Evolutionary conservation across 1,140 invertebrate genomes (phyloP).

Genomic region (Apis dorsata): DNA sequence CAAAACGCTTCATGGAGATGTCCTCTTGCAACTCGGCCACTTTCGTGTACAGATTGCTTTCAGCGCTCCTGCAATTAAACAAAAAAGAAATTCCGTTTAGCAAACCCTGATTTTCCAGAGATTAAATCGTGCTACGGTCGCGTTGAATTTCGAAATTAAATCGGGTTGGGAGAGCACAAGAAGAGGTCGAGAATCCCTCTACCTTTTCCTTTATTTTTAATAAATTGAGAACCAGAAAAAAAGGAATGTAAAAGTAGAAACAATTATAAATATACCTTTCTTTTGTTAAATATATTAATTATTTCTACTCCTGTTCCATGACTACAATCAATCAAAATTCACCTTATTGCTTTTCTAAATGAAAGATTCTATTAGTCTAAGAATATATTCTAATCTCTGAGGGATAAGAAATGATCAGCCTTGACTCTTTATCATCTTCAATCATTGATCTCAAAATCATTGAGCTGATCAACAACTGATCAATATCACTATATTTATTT

Average conservation of each 20-base stretch:
- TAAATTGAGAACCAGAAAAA: not conserved
- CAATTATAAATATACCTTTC: constrained; percentile 15
- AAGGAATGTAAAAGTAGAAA: not conserved
- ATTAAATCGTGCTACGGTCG: not conserved
- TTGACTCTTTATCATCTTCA: too few species aligned
- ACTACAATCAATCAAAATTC: too few species aligned
- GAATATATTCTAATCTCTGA: too few species aligned
- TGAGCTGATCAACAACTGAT: too few species aligned
- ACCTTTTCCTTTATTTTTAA: not conserved
- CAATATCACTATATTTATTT: too few species aligned
- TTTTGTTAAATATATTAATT: not conserved
- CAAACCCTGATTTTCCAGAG: not conserved
- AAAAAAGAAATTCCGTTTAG: not conserved
- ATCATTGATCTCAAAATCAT: too few species aligned
- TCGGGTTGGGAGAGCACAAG: too few species aligned
- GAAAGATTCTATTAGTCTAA: not conserved
- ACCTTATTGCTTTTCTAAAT: too few species aligned
- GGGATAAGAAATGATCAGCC: not conserved
- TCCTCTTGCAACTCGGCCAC: constrained; percentile 97
- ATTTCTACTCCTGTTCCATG: not conserved
- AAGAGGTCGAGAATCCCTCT: too few species aligned
- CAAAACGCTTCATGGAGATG: constrained; percentile 95
- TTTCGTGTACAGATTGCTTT: constrained; percentile 93
- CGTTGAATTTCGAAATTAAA: not conserved
- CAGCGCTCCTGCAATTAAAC: constrained; percentile 83